These are phyloP conservation scores for Bombus pyrosoma DNA, from an alignment of 1,140 invertebrate genomes.

Conservation along the genomic window DNA sequence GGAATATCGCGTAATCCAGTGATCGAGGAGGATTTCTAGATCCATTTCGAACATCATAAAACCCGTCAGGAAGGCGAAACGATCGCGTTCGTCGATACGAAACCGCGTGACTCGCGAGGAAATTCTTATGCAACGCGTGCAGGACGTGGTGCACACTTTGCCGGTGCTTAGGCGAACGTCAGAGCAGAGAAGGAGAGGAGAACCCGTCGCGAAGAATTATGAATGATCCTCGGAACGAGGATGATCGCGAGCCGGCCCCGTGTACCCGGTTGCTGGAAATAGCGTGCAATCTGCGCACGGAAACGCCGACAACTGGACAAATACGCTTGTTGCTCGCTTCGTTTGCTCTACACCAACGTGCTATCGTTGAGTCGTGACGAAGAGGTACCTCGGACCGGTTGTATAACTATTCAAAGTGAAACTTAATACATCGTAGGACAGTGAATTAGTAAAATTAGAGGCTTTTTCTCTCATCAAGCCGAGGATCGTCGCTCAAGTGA, in stretches of 20 bases:
- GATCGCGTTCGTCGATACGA: neutral
- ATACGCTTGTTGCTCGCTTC: neutral
- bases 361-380: constrained; percentile 8
- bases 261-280: neutral
- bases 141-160: neutral
- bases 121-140: constrained; percentile 36
- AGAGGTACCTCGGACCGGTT: constrained; percentile 1
- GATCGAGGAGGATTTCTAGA: too few species aligned
- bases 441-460: neutral
- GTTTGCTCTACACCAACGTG: neutral
- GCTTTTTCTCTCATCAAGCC: neutral
- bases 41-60: neutral
- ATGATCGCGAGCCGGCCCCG: neutral
- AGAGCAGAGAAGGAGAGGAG: too few species aligned
- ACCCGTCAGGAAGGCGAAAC: neutral
- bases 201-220: constrained; percentile 15
- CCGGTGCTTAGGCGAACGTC: neutral
- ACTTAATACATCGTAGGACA: neutral
- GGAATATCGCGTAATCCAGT: too few species aligned
- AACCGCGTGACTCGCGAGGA: neutral
- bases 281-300: constrained; percentile 14
- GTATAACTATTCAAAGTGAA: neutral
- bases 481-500: neutral
- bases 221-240: constrained; percentile 19
- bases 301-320: constrained; percentile 17